Evolutionary conservation across 2,888 invertebrate species (phyloP), one percentile per base, ranked within the genome.

Genomic region (Xestoiulus laeticollis): DNA sequence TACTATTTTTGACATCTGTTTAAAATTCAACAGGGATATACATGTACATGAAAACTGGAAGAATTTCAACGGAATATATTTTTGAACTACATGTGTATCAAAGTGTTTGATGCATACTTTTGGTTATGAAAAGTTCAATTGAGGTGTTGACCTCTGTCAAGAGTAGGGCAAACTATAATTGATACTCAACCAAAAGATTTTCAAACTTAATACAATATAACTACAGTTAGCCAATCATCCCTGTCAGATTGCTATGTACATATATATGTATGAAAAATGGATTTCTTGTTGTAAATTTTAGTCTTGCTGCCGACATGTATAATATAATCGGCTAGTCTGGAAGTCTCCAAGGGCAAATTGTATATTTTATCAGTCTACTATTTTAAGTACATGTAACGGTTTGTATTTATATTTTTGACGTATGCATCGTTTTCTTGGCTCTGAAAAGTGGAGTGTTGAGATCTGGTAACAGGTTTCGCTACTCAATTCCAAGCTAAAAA

Each of bases 181-280:
- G 38, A 38, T 38, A 38, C 38, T 38, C 38, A 38, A 5, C 38
- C 38, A 38, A 6, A 38, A 38, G 38, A 38, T 38, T 38, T 6
- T 6, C 38, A 38, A n/a, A 38, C 38, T 38, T 38, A 38, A 38
- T 38, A 16, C 4, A 16, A 16, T 48, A 48, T 48, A 48, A 48
- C 53, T 53, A n/a, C n/a, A n/a, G 16, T 22, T 59, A 10, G 6
- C n/a, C 22, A n/a, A n/a, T 10, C 19, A 59, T 19, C 22, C 5
- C 53, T 53, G 48, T 53, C 59, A 59, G 22, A 22, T 3, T 59
- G 59, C 53, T n/a, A 6, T 22, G 22, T 4, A 8, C n/a, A n/a
- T n/a, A n/a, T n/a, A 5, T 30, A 14, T 78, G 78, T 26, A 78
- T 78, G 78, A 78, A 78, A 78, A 78, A 78, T 78, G 78, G 78